phyloP scores from a whole-genome alignment of 2,797 vertebrate genomes.

The Danio kyathit region DNA sequence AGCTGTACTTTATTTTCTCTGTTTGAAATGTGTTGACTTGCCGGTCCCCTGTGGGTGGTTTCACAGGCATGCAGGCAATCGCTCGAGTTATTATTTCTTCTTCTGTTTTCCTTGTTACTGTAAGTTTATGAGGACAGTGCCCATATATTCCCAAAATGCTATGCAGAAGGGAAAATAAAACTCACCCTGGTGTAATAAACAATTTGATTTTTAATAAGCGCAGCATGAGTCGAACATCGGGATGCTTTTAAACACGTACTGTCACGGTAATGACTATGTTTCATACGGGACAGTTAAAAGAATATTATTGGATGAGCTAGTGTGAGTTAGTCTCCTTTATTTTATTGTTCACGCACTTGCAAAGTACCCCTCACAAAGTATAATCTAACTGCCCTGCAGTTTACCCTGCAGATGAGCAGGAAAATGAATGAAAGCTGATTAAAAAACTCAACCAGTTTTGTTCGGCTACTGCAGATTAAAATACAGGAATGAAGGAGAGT shows the following conservation, averaged over 20 bases:
- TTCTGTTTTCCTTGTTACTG: constrained; percentile 78
- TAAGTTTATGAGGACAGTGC: constrained; percentile 79
- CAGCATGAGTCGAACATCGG: constrained; percentile 76
- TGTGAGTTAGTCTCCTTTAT: constrained; percentile 40
- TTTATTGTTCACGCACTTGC: constrained; percentile 41
- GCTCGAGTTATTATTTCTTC: constrained; percentile 72
- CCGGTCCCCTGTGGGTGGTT: constrained; percentile 67
- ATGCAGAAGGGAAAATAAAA: constrained; percentile 69
- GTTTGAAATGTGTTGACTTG: constrained; percentile 68
- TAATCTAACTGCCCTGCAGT: constrained; percentile 51
- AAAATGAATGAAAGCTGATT: constrained; percentile 48
- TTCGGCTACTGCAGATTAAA: not conserved
- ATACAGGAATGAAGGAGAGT: constrained; percentile 36
- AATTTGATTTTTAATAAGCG: constrained; percentile 90
- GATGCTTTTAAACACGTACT: constrained; percentile 72
- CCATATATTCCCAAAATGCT: constrained; percentile 77
- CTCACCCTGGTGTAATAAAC: constrained; percentile 80
- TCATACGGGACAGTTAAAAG: constrained; percentile 65
- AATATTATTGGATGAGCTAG: constrained; percentile 57
- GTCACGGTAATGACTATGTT: constrained; percentile 70
- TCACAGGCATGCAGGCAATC: constrained; percentile 69
- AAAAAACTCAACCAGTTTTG: constrained; percentile 22
- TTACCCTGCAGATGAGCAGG: constrained; percentile 47
- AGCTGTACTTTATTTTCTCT: constrained; percentile 70
- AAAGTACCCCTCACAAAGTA: constrained; percentile 31